Base-by-base conservation (phyloP, 35 echinoderm and acorn worm species). In the Stichopus chloronotus region DNA sequence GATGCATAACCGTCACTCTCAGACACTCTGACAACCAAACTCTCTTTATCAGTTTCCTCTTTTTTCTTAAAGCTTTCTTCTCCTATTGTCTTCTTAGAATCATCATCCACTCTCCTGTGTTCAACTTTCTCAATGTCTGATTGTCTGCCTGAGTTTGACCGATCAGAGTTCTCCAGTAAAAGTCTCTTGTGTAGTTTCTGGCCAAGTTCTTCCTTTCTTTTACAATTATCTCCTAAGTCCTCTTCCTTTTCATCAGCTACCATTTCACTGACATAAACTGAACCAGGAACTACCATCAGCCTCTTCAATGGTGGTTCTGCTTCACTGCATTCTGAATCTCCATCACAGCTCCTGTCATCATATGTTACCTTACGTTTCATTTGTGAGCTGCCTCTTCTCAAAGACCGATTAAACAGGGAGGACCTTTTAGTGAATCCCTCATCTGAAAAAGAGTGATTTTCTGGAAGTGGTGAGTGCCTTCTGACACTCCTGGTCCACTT, bases 311-410 rank as follows among this genome's bases (percentile, higher is more conserved):
- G 22, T 4, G 69, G 69, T 20, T 74, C 69, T 74, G 69, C 69
- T 74, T 74, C 69, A 74, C 69, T 74, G 69, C 69, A 74, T n/a
- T 74, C 69, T 24, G 69, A 74, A 74, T 74, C 69, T 74, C 69
- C 69, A 74, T 74, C 69, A 16, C 69, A 74, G 22, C 22, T n/a
- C 22, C 19, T 74, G 6, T 74, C 69, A n/a, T 74, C 69, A 61
- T 61, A 61, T n/a, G 7, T 16, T 7, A 74, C 6, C 69, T 74
- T 74, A 20, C 69, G 69, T 74, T 74, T 74, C 17, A 7, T 74
- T n/a, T 19, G 69, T 20, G 13, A 21, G 22, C 19, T 74, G 11
- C 69, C 69, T n/a, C 69, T 74, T 74, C 19, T 74, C 17, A 21
- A 21, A 74, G 69, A 74, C 12, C 69, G 6, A 21, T 7, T 14